A percentile compares a stretch with the other conserved stretches of the same genome.
These are phyloP conservation scores for Sebastes matsubarae DNA, from an alignment of 2,797 vertebrate species.

Conservation along the genomic window DNA sequence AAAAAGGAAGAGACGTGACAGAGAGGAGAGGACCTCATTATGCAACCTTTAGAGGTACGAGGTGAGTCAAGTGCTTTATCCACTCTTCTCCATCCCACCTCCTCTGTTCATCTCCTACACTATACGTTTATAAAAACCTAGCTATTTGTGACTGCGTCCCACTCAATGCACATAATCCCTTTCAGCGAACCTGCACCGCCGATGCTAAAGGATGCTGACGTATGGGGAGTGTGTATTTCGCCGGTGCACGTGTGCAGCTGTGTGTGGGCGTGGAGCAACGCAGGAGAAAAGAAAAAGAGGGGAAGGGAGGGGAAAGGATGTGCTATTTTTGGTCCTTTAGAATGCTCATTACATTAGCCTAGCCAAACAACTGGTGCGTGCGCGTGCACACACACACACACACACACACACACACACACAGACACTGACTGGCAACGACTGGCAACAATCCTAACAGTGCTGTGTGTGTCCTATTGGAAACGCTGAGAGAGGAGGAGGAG, in stretches of 20 bases:
- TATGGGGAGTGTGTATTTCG: conserved; percentile 34
- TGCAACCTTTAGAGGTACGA: conserved; percentile 75
- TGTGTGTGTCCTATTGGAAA: conserved; percentile 34
- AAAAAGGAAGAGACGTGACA: conserved; percentile 47
- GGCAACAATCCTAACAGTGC: conserved; percentile 47
- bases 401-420: conserved; percentile 21
- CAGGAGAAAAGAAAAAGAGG: conserved; percentile 14
- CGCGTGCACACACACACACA: neutral
- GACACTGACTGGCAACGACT: conserved; percentile 40
- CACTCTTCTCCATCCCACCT: conserved; percentile 65
- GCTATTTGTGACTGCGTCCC: conserved; percentile 71
- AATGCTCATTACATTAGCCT: conserved; percentile 72
- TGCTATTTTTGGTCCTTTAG: conserved; percentile 68
- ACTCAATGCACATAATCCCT: conserved; percentile 71
- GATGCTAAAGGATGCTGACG: conserved; percentile 51
- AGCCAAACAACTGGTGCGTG: conserved; percentile 63
- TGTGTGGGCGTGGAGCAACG: conserved; percentile 41
- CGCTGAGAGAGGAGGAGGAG: conserved; percentile 20
- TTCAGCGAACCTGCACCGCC: conserved; percentile 47
- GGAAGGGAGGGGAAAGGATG: neutral
- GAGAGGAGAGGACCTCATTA: conserved; percentile 69
- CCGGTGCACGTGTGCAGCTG: conserved; percentile 32
- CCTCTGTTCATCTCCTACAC: conserved; percentile 66
- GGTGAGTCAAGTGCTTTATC: conserved; percentile 75
- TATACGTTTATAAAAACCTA: conserved; percentile 68